Percentiles rank a stretch among this genome's conserved stretches.
These are phyloP conservation scores for Gavialis gangeticus DNA, from an alignment of 2,113 vertebrate genomes.

Conservation along the genomic window DNA sequence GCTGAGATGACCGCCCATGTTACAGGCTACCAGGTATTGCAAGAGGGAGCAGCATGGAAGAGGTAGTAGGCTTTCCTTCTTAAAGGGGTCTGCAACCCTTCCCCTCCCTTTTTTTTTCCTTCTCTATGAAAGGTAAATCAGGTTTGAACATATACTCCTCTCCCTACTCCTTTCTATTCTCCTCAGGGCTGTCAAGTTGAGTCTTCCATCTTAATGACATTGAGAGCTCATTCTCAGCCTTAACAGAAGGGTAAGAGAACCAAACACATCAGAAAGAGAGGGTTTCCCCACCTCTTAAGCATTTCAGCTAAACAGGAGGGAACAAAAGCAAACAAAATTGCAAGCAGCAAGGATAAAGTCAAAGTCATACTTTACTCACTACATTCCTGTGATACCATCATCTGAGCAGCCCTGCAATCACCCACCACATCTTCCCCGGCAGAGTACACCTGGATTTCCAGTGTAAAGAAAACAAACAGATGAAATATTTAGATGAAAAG, in stretches of 20 bases:
- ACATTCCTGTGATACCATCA: neutral
- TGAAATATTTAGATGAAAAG: neutral
- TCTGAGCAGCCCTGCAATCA: neutral
- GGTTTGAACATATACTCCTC: conserved; percentile 31
- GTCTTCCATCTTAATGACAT: conserved; percentile 38
- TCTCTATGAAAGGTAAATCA: conserved; percentile 26
- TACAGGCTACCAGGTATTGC: neutral
- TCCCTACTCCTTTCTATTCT: conserved; percentile 42
- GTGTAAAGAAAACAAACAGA: neutral
- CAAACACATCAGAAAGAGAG: neutral
- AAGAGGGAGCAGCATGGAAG: neutral
- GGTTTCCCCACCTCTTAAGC: neutral
- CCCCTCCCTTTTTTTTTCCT: neutral
- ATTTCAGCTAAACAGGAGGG: neutral
- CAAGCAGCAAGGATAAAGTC: neutral
- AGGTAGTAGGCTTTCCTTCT: neutral
- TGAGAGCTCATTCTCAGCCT: conserved; percentile 9
- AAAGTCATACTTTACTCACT: neutral
- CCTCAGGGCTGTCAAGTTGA: neutral
- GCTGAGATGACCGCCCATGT: no score
- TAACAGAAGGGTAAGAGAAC: neutral
- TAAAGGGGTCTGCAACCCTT: neutral
- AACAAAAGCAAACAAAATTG: neutral
- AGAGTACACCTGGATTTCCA: neutral
- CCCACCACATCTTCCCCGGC: neutral